Base-by-base conservation (phyloP, 92 coral and sea anemone genomes). In the Paramuricea clavata region DNA sequence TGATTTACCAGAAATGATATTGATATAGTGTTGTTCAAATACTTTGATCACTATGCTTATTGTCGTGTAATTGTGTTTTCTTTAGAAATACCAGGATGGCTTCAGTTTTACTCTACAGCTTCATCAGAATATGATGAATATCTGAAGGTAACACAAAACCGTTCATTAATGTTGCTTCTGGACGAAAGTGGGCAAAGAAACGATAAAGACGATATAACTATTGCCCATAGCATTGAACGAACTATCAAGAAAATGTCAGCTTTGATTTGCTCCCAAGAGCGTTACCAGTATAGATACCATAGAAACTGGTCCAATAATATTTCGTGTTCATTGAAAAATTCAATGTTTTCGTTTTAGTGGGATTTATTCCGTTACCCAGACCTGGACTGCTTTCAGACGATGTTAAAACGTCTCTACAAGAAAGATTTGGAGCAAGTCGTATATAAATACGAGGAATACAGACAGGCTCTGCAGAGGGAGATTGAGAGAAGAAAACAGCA, bases 71-170 rank as follows among this genome's bases (percentile, higher is more conserved):
- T 65, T 27, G 12, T 65, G 6, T 59, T 34, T 57, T 57, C 16
- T 78, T 17, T 78, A 96, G 99, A 96, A 93, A 93, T 94, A 26
- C 99, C 99, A 70, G 96, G 91, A 77, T 96, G 99, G 99, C 89
- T 96, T 19, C 93, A 91, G 78, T 92, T 90, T 41, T 96, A 96
- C 94, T 95, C 99, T 23, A 92, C 95, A 64, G 99, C 99, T 2
- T 92, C 98, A 11, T 94, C 95, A 54, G 95, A 96, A 43, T 94
- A 87, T 79, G 99, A 96, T 70, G 82, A 88, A 23, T 93, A 85
- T 57, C 90, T 96, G 0, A 96, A 96, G 97, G 99, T 94, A 94
- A 74, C 49, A 31, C 19, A 21, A 4, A 2, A 61, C 16, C n/a
- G 64, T 56, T 56, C 64, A 3, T 17, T 17, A 56, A 56, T 56